A percentile compares a stretch with the other conserved stretches of the same genome.
Evolutionary conservation across 2,888 invertebrate species (phyloP).

Genomic region (Nymphalis c-album): DNA sequence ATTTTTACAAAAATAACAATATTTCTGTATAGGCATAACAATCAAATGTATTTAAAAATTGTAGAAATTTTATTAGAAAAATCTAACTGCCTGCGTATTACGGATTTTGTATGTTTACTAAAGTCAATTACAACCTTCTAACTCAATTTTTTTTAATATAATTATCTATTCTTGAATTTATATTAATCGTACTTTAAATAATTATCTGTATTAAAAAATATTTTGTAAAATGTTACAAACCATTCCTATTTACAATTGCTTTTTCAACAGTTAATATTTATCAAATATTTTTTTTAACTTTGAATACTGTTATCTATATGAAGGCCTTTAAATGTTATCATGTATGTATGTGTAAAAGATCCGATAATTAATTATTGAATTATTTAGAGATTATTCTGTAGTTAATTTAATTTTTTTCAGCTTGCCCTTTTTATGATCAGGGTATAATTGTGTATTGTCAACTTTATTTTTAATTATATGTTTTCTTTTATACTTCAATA

Average conservation of each 20-base stretch:
- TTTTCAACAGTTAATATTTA: not conserved
- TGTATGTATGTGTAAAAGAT: not conserved
- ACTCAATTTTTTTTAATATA: not conserved
- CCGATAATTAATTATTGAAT: not conserved
- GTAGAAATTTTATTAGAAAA: no score
- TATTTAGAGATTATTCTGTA: not conserved
- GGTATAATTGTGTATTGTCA: conserved; percentile 6
- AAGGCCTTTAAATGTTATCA: not conserved
- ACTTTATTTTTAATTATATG: conserved; percentile 8
- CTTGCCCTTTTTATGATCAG: conserved; percentile 5
- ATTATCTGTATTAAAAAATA: not conserved
- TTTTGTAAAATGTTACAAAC: no score
- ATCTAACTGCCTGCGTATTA: no score
- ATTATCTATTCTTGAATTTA: not conserved
- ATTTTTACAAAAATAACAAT: not conserved
- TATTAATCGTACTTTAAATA: not conserved
- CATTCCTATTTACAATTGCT: no score
- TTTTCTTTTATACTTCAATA: conserved; percentile 20
- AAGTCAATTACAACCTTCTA: not conserved
- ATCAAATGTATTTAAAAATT: not conserved
- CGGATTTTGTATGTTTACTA: no score
- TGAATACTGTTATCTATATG: not conserved
- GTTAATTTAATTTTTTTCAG: not conserved
- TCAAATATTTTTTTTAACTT: not conserved
- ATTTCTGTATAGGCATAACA: not conserved